phyloP scores from a whole-genome alignment of 2,888 invertebrate genomes.

The Gibbula magus region DNA sequence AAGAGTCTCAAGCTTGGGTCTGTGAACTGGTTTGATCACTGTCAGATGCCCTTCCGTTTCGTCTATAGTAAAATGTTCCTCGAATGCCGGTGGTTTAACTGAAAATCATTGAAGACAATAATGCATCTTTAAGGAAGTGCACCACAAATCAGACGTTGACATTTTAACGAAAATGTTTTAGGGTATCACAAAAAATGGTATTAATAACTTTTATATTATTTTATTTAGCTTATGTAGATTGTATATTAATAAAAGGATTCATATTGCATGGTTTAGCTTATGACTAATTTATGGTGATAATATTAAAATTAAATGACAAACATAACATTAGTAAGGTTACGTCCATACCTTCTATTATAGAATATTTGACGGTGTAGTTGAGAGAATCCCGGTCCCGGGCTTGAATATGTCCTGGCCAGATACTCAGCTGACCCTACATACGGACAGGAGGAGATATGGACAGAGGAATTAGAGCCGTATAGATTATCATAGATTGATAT shows the following conservation, averaged over 20 bases:
- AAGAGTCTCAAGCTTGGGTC: constrained; percentile 28
- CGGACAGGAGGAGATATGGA: not conserved
- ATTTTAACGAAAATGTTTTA: not conserved
- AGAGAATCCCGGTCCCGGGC: constrained; percentile 42
- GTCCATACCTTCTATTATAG: constrained; percentile 38
- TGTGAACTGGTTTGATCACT: constrained; percentile 23
- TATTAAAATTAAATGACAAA: too few relatives aligned
- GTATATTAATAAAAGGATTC: too few relatives aligned
- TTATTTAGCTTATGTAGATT: too few relatives aligned
- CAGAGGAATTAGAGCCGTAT: not conserved
- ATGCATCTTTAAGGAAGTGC: not conserved
- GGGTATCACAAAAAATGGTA: too few relatives aligned
- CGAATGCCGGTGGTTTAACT: constrained; percentile 35
- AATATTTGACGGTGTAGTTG: constrained; percentile 39
- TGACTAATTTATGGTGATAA: too few relatives aligned
- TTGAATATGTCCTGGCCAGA: constrained; percentile 40
- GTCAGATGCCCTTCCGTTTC: constrained; percentile 30
- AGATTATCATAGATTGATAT: not conserved
- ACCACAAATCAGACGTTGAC: not conserved
- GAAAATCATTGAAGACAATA: not conserved
- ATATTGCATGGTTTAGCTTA: too few relatives aligned
- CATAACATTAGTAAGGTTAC: too few relatives aligned
- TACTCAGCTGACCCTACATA: constrained; percentile 36
- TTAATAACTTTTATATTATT: too few relatives aligned
- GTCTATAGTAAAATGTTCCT: constrained; percentile 32